Percentiles rank a stretch among this genome's conserved stretches.
These are phyloP conservation scores for Aphidius ervi DNA, from an alignment of 1,140 invertebrate species.

Conservation along the genomic window DNA sequence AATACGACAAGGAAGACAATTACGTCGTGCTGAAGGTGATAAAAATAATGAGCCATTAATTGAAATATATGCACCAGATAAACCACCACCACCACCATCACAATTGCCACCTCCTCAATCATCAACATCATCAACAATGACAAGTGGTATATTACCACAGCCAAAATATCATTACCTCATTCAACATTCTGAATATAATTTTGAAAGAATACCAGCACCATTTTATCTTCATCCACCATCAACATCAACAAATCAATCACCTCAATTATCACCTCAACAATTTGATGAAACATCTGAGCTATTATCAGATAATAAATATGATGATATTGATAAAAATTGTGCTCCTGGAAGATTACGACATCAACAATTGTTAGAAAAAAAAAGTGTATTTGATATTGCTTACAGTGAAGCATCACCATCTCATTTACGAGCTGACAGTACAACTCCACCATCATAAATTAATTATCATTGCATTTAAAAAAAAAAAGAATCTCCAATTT, in stretches of 20 bases:
- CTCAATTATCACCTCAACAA: slow-evolving; percentile 48
- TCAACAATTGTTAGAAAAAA: slow-evolving; percentile 80
- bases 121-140: slow-evolving; percentile 8
- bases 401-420: slow-evolving; percentile 79
- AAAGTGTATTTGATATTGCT: slow-evolving; percentile 89
- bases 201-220: slow-evolving; percentile 61
- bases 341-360: slow-evolving; percentile 52
- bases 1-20: slow-evolving; percentile 43
- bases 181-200: slow-evolving; percentile 73
- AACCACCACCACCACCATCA: slow-evolving; percentile 22
- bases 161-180: slow-evolving; percentile 60
- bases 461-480: too few relatives aligned
- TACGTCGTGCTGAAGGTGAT: slow-evolving; percentile 39
- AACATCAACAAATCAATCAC: slow-evolving; percentile 61
- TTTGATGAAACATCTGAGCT: slow-evolving; percentile 38
- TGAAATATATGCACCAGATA: slow-evolving; percentile 42
- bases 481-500: too few relatives aligned
- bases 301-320: slow-evolving; percentile 39
- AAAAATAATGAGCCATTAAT: slow-evolving; percentile 39
- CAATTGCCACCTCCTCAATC: neutral
- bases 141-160: too few relatives aligned
- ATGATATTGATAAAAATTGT: slow-evolving; percentile 66
- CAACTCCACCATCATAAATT: slow-evolving; percentile 51
- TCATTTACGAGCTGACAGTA: slow-evolving; percentile 57
- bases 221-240: slow-evolving; percentile 65